Evolutionary conservation across 2,888 invertebrate genomes (phyloP).

Genomic region (Tanypteryx hageni): DNA sequence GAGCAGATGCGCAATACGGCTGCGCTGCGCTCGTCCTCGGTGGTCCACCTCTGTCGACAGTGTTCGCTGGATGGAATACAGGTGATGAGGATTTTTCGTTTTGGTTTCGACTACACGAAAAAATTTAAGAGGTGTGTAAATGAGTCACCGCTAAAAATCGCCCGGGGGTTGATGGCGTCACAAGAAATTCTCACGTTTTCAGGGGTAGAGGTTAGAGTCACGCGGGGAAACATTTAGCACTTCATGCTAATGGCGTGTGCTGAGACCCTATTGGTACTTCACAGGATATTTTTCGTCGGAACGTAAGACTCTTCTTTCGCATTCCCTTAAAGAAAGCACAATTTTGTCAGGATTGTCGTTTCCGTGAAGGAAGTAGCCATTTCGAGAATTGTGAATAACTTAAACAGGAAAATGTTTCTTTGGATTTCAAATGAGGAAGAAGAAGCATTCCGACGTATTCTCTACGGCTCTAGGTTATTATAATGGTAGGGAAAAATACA

Average conservation of each 20-base stretch:
- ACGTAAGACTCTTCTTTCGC: background rate
- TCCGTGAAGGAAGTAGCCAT: too few relatives aligned
- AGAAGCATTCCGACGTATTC: background rate
- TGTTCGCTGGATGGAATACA: too few relatives aligned
- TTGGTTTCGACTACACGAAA: background rate
- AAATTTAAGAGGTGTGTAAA: background rate
- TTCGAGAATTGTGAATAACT: too few relatives aligned
- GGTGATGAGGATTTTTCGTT: background rate
- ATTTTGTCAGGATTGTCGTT: too few relatives aligned
- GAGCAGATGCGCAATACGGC: too few relatives aligned
- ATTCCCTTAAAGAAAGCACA: too few relatives aligned
- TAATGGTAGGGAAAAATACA: too few relatives aligned
- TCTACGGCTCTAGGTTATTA: too few relatives aligned
- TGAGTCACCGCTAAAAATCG: conserved; percentile 38
- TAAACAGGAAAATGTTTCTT: too few relatives aligned
- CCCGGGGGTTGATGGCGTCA: conserved; percentile 19
- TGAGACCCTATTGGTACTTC: background rate
- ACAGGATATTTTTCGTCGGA: background rate
- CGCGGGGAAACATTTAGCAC: conserved; percentile 32
- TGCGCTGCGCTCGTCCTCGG: too few relatives aligned
- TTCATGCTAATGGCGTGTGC: background rate
- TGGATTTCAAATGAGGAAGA: background rate
- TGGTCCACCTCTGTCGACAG: too few relatives aligned
- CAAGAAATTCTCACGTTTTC: conserved; percentile 50
- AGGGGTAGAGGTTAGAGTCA: conserved; percentile 4